These are phyloP conservation scores for Pachydiplax longipennis DNA, from an alignment of 2,888 invertebrate genomes.

Conservation along the genomic window DNA sequence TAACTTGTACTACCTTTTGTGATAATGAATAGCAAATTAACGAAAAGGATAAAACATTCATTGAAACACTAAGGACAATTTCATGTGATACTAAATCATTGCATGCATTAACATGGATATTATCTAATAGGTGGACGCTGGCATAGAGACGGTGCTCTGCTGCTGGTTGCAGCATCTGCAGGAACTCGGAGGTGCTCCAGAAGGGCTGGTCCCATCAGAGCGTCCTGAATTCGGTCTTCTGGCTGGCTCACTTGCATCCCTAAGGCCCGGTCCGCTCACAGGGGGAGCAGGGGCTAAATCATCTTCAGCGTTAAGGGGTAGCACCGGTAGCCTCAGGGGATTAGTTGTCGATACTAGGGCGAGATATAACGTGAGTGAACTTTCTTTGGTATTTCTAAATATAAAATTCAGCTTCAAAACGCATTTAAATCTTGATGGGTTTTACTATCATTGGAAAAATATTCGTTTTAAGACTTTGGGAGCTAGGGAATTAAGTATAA, in stretches of 20 bases:
- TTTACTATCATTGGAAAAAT: too few species aligned
- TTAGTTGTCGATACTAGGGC: constrained; percentile 74
- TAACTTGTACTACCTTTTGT: too few species aligned
- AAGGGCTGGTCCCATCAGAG: constrained; percentile 33
- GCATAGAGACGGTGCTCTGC: constrained; percentile 85
- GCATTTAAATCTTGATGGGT: too few species aligned
- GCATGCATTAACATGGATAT: too few species aligned
- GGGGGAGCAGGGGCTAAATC: constrained; percentile 53
- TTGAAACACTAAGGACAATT: too few species aligned
- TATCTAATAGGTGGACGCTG: constrained; percentile 72
- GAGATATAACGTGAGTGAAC: constrained; percentile 78
- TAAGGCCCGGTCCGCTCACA: constrained; percentile 62
- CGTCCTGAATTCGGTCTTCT: constrained; percentile 73
- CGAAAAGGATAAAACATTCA: too few species aligned
- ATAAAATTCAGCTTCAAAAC: too few species aligned
- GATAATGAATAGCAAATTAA: too few species aligned
- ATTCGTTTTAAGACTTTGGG: too few species aligned
- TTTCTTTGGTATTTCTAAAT: not conserved
- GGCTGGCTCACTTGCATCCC: constrained; percentile 75
- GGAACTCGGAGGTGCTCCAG: constrained; percentile 72
- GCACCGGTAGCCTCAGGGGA: constrained; percentile 66
- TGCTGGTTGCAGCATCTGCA: constrained; percentile 86
- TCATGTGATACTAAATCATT: too few species aligned
- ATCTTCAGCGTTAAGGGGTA: constrained; percentile 56
- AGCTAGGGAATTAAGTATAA: too few species aligned